A percentile compares a stretch with the other conserved stretches of the same genome.
Evolutionary conservation across 2,113 vertebrate genomes (phyloP).

Genomic region (Eclectus roratus): DNA sequence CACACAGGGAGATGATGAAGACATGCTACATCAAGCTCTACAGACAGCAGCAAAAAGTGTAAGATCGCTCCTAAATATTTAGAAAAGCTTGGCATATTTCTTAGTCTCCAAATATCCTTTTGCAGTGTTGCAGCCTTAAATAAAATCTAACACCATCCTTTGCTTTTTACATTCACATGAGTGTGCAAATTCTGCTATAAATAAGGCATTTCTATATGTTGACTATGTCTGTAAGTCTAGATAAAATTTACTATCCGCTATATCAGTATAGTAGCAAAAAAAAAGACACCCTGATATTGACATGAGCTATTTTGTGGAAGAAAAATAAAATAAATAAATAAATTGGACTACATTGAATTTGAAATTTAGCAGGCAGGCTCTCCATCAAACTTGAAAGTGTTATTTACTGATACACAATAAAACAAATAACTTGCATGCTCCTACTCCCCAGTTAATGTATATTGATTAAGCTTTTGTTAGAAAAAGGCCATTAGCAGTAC

Average conservation of each 20-base stretch:
- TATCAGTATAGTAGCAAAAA: not conserved
- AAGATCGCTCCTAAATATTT: not conserved
- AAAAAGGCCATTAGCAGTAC: slow-evolving; percentile 7
- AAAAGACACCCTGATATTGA: not conserved
- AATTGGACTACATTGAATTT: not conserved
- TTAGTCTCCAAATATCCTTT: not conserved
- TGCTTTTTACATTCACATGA: not conserved
- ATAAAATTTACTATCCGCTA: not conserved
- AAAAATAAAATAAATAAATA: not conserved
- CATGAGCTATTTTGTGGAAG: not conserved
- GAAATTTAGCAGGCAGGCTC: not conserved
- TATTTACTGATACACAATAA: slow-evolving; percentile 2
- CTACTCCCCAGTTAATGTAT: not conserved
- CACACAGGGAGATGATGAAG: not conserved
- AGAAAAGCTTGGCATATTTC: not conserved
- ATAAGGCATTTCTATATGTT: not conserved
- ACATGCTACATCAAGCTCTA: not conserved
- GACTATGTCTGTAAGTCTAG: not conserved
- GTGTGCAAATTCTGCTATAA: not conserved
- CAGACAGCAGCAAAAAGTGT: not conserved
- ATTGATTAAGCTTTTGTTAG: slow-evolving; percentile 16
- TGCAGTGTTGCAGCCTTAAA: not conserved
- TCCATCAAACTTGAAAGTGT: not conserved
- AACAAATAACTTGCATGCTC: not conserved
- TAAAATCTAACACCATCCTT: not conserved